These are phyloP conservation scores for Mormyrus lacerda DNA, from an alignment of 2,113 vertebrate species.

Conservation along the genomic window DNA sequence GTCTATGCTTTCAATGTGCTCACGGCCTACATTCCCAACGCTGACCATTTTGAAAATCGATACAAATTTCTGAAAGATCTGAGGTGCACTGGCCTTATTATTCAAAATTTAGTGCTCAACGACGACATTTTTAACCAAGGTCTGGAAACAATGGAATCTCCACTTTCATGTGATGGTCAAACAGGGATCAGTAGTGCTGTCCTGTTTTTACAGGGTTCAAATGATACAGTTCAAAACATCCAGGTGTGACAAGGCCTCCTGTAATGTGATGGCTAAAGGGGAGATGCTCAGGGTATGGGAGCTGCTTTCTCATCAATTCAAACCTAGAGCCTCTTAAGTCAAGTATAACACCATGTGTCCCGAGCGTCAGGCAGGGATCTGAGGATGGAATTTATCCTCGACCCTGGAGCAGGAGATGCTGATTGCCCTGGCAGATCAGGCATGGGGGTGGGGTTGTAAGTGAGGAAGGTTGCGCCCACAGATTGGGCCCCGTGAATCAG, in stretches of 20 bases:
- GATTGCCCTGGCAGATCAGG: neutral
- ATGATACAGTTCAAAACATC: neutral
- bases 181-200: neutral
- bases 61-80: neutral
- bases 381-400: constrained; percentile 12
- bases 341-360: neutral
- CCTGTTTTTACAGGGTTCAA: neutral
- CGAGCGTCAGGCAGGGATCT: neutral
- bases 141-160: neutral
- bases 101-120: neutral
- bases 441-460: neutral
- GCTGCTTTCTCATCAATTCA: neutral
- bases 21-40: neutral
- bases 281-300: neutral
- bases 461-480: constrained; percentile 16
- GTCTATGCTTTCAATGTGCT: neutral
- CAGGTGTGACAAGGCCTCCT: neutral
- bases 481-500: constrained; percentile 41
- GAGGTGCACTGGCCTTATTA: neutral
- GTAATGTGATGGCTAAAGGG: neutral
- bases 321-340: neutral
- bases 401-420: neutral
- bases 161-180: neutral
- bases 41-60: neutral
- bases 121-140: neutral